Percentiles rank a stretch among this genome's conserved stretches.
Conservation (phyloP, 2,113 vertebrate genomes). For the Turnix velox region DNA sequence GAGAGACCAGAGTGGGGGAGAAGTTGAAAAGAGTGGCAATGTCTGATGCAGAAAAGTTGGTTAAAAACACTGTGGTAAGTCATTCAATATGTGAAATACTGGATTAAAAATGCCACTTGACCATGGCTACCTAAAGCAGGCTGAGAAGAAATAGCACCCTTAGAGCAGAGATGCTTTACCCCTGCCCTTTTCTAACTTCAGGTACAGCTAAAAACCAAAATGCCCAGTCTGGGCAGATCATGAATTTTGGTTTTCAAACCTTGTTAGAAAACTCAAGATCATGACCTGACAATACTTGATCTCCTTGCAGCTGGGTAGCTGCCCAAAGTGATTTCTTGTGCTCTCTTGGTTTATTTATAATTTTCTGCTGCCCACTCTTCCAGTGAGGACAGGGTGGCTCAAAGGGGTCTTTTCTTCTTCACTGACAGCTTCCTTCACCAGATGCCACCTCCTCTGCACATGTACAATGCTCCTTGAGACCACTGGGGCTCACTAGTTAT, state of each 20-base stretch:
- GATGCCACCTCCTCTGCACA: not conserved
- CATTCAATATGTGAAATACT: not conserved
- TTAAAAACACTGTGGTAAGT: not conserved
- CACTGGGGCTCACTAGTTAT: not conserved
- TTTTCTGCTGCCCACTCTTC: not conserved
- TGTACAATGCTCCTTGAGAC: not conserved
- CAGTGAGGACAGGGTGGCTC: not conserved
- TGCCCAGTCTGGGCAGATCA: no score
- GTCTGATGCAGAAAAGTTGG: not conserved
- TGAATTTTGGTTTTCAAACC: not conserved
- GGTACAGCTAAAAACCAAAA: not conserved
- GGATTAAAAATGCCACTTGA: not conserved
- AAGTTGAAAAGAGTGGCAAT: not conserved
- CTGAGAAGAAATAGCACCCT: not conserved
- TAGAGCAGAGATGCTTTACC: not conserved
- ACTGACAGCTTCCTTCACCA: not conserved
- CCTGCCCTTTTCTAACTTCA: not conserved
- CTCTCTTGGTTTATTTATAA: not conserved
- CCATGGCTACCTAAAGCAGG: not conserved
- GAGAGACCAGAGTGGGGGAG: not conserved
- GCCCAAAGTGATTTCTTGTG: not conserved
- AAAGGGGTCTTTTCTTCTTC: not conserved
- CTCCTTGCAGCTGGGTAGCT: not conserved
- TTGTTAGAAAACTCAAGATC: not conserved
- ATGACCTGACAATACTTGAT: not conserved